Conservation (phyloP, 2,797 vertebrate species). For the Emydoidea blandingii region DNA sequence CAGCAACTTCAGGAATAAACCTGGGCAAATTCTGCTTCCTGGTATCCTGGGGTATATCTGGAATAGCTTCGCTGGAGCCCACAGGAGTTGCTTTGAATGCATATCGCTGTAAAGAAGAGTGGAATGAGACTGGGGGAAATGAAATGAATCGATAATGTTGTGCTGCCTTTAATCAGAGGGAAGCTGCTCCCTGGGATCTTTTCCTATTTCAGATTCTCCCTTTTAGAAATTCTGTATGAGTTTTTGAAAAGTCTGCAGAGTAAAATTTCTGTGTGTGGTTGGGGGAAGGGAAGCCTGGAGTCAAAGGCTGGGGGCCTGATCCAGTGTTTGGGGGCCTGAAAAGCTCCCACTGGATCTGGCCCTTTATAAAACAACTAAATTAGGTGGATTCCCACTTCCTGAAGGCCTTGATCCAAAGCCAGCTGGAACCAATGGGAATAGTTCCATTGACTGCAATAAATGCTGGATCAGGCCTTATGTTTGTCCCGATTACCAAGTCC, state of each 20-base stretch:
- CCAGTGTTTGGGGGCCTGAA: neutral
- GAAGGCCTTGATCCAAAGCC: neutral
- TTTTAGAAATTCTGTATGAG: neutral
- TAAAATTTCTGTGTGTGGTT: neutral
- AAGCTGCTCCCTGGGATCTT: neutral
- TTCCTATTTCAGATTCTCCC: neutral
- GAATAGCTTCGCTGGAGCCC: neutral
- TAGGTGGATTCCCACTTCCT: neutral
- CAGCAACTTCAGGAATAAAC: neutral
- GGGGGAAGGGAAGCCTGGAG: neutral
- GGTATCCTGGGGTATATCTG: fast-evolving
- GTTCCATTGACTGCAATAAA: neutral
- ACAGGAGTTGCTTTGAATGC: neutral
- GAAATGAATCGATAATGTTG: neutral
- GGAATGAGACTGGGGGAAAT: neutral
- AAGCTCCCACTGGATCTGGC: neutral
- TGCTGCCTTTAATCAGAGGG: neutral
- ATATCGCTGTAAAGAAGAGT: neutral
- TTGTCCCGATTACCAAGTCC: neutral
- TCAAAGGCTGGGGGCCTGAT: neutral
- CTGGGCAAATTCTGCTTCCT: neutral
- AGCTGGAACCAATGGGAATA: fast-evolving
- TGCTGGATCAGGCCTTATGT: neutral
- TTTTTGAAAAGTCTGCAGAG: neutral
- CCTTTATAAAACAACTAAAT: neutral